A percentile compares a stretch with the other conserved stretches of the same genome.
Evolutionary conservation across 64 coral and sea anemone species (phyloP).

Genomic region (Montipora capricornis): DNA sequence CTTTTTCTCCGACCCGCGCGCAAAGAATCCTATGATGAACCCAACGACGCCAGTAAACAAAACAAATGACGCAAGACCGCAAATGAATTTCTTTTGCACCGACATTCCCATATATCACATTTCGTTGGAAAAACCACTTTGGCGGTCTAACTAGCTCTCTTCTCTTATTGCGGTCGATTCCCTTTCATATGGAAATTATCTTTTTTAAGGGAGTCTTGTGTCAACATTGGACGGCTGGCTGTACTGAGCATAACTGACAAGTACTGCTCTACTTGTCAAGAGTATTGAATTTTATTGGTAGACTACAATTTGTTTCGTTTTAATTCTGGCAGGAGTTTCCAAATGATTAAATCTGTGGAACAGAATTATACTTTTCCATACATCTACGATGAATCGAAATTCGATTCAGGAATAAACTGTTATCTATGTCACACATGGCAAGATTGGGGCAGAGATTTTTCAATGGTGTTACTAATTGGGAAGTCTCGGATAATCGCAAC

Average conservation of each 20-base stretch:
- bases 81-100: conserved; percentile 50
- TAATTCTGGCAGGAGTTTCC: background rate
- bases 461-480: background rate
- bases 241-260: background rate
- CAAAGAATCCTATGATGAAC: conserved; percentile 22
- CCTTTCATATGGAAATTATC: conserved; percentile 40
- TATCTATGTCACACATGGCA: background rate
- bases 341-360: background rate
- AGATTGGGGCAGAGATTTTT: background rate
- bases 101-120: conserved; percentile 22
- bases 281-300: conserved; percentile 23
- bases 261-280: background rate
- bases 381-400: background rate
- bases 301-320: background rate
- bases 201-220: background rate
- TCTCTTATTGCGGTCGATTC: conserved; percentile 6
- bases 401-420: background rate
- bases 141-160: background rate
- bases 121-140: conserved; percentile 15
- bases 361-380: background rate
- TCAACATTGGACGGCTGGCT: background rate
- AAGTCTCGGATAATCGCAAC: background rate
- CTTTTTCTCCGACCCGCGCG: background rate
- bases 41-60: conserved; percentile 11
- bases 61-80: conserved; percentile 11